Base-by-base conservation (phyloP, 1,140 invertebrate species). In the Polypedilum pembai region DNA sequence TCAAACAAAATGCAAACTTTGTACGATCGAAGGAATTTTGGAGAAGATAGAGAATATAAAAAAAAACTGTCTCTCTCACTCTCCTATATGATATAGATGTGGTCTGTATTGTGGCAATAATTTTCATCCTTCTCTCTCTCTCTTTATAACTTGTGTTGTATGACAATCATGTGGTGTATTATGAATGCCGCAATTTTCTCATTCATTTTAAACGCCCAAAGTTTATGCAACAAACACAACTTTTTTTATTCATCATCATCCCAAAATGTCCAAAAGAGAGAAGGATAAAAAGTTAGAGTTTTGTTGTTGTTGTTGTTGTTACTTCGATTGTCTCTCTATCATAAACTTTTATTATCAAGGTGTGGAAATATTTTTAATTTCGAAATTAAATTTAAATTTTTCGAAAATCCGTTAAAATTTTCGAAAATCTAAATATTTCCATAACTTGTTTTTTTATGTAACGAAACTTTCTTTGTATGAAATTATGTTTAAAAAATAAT, bases 1-100 rank as follows among this genome's bases (percentile, higher is more conserved):
- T 69, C 65, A 69, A 69, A 10, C 65, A 69, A 21, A 21, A 69
- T 69, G 17, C 65, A 20, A 69, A 18, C 20, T 74, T 74, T 74
- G 33, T 24, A 15, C 10, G 33, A 65, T 21, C 74, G 20, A 40
- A 21, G 65, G 45, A 41, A n/a, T 65, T 74, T 66, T 65, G 74
- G 74, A 74, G 41, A 66, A 20, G 41, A 21, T 74, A 74, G 18
- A 69, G n/a, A 45, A 18, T 3, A 66, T 18, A 20, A 20, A 20
- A 20, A 20, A 69, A 69, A 5, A 69, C 7, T 69, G 20, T 69
- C 20, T 69, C 24, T 33, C 24, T 33, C 24, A 3, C 5, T 33
- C 24, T 33, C 24, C 5, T 56, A 45, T 10, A 56, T 56, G 45
- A 56, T 56, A 15, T 56, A 56, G 45, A n/a, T 56, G 45, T 15